Evolutionary conservation across 2,797 vertebrate species (phyloP), one percentile per base, ranked within the genome.

Genomic region (Xiphophorus birchmanni): DNA sequence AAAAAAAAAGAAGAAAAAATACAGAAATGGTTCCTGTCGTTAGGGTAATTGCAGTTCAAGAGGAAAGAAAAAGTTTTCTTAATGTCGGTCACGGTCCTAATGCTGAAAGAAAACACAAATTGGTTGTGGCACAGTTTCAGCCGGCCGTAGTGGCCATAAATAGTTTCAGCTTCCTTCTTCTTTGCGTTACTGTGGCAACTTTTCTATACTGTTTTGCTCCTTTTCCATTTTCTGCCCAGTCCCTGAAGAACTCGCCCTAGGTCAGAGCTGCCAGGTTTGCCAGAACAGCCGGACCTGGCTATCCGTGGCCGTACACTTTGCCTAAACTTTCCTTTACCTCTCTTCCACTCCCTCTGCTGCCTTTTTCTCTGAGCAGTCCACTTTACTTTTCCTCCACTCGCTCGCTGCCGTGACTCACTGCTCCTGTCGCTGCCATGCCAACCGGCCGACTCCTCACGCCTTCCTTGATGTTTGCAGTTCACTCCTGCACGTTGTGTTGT

Each of bases 331-430:
- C 81, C 81, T 73, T 71, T 79, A 29, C 81, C 80, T 65, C 75
- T 76, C 72, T 77, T 77, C 75, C 69, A 69, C 84, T 86, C 85
- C 80, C 26, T 71, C 76, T 42, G 54, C 78, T 73, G 85, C 71
- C 60, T 23, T 42, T 29, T 72, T 84, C 86, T 80, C 71, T 23
- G 63, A 87, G 80, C 78, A 60, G 82, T 87, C 82, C 88, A 90
- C 92, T 94, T 93, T 93, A 91, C 91, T 94, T 95, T 95, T 94
- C 95, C 93, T 90, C 93, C 89, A 4, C 86, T 54, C 32, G 82
- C 83, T 86, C 88, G 91, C 88, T 85, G 90, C 91, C 89, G 91
- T 95, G 94, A 95, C 94, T 95, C 94, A 95, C 88, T 82, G 87
- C 91, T 91, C 86, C 92, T 86, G 91, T 87, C 63, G 87, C 87